Percentiles rank a stretch among this genome's conserved stretches.
Evolutionary conservation across 2,113 vertebrate genomes (phyloP).

Genomic region (Limnothrissa miodon): DNA sequence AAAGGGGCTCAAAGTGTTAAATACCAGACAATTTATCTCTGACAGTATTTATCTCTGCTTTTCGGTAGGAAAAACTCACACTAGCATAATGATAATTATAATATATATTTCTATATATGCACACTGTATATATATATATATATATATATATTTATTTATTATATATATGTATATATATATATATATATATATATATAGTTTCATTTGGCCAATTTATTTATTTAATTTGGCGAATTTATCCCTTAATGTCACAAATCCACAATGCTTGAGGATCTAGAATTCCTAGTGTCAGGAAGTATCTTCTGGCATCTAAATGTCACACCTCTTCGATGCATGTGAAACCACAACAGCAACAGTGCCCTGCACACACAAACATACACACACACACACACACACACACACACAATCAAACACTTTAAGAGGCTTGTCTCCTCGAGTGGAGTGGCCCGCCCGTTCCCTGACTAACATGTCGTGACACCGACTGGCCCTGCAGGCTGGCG

Average conservation of each 20-base stretch:
- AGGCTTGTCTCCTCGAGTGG: background rate
- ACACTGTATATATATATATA: no score
- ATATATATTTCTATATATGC: no score
- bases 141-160: no score
- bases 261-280: background rate
- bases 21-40: no score
- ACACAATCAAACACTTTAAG: background rate
- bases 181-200: no score
- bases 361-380: background rate
- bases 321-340: background rate
- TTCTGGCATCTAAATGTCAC: background rate
- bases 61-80: background rate
- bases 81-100: background rate
- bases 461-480: background rate
- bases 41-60: no score
- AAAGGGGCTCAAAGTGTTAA: no score
- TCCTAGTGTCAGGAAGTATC: background rate
- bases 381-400: background rate
- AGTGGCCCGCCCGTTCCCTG: background rate
- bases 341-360: background rate
- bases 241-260: background rate
- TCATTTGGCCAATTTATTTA: no score
- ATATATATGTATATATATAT: no score
- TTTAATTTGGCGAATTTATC: background rate
- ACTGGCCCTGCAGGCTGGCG: background rate